phyloP scores from a whole-genome alignment of 2,113 vertebrate species.

The Lepidothrix coronata region DNA sequence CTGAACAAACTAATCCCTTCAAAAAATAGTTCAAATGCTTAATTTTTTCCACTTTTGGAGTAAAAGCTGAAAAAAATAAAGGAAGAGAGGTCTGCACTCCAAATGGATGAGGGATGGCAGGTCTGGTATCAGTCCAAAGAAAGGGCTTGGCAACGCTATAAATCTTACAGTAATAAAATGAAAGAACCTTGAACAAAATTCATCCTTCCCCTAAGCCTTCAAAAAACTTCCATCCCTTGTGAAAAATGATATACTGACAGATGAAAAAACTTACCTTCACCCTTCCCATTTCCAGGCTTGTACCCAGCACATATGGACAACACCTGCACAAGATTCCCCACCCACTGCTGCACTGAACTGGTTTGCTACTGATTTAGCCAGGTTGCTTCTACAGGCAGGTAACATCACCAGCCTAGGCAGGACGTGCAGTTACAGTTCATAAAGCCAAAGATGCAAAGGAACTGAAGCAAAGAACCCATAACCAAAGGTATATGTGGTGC shows the following conservation, averaged over 20 bases:
- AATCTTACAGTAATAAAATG: conserved; percentile 46
- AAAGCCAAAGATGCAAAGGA: neutral
- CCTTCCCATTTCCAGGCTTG: conserved; percentile 24
- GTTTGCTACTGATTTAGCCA: neutral
- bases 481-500: neutral
- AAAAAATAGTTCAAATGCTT: neutral
- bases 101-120: conserved; percentile 16
- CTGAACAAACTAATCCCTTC: neutral
- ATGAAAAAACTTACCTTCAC: conserved; percentile 22
- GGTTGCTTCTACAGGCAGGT: neutral
- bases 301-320: conserved; percentile 37
- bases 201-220: conserved; percentile 26
- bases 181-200: conserved; percentile 43
- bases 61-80: conserved; percentile 31
- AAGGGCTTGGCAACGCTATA: conserved; percentile 22
- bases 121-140: conserved; percentile 33
- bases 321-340: neutral
- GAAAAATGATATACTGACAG: conserved; percentile 47
- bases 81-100: neutral
- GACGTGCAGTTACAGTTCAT: neutral
- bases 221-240: conserved; percentile 48
- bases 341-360: neutral
- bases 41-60: neutral
- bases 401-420: neutral
- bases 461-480: neutral